Base-by-base conservation (phyloP, 2,797 vertebrate genomes). In the Chelon labrosus region DNA sequence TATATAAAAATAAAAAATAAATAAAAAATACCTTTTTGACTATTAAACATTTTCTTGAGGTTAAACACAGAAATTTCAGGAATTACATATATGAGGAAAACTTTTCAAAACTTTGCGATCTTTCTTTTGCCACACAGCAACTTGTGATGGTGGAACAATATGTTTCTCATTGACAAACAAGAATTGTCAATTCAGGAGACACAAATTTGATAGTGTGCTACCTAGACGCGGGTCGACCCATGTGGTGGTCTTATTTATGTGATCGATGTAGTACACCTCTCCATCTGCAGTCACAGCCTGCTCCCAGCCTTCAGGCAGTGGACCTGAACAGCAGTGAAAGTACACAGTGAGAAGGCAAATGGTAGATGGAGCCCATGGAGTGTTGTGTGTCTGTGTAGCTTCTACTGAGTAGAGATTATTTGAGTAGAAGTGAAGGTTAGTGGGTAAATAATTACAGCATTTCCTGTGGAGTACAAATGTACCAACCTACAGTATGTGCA, bases 221-320 rank as follows among this genome's bases (percentile, higher is more conserved):
- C 92, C 93, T 93, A 98, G 95, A 91, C 96, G 94, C 91, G 97
- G 97, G 95, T 97, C 96, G 95, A 98, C 95, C 97, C 97, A 98
- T 93, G 97, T 92, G 92, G 97, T 98, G 90, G 93, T 95, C 95
- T 97, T 98, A 96, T 96, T 97, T 95, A 97, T 96, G 96, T 98
- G 97, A 96, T 98, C 97, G 95, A 98, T 97, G 95, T 97, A 98
- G 96, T 96, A 98, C 94, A 97, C 95, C 94, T 97, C 97, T 95
- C 97, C 97, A 92, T 98, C 97, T 93, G 96, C 95, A 94, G 97
- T 97, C 93, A 96, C 94, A 91, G 96, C 96, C 95, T 97, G 96
- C 94, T 98, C 97, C 97, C 97, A 98, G 95, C 97, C 96, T 92
- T 97, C 96, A 93, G 97, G 96, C 93, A 98, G 95, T 93, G 96